Base-by-base conservation (phyloP, 2,113 vertebrate species). In the Elachura formosa region DNA sequence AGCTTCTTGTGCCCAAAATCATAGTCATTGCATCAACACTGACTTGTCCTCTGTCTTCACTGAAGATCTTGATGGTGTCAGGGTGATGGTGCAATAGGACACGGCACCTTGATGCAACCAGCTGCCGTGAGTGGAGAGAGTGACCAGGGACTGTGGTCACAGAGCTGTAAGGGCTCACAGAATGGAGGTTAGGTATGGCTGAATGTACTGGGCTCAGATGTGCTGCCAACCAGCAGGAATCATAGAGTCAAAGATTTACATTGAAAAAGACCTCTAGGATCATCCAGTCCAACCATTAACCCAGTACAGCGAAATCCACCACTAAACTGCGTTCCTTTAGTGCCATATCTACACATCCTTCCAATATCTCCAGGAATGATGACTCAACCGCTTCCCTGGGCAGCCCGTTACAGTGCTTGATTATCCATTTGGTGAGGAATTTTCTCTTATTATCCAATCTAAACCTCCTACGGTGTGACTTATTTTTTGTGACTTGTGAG, bases 111-210 rank as follows among this genome's bases (percentile, higher is more conserved):
- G 9, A 14, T 28, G 17, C 33, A 28, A 16, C 4, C 55, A 56
- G 34, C 21, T 76, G 52, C 31, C 0, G 0, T 36, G 54, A 51
- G 16, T 9, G 19, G 56, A 54, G 33, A 14, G 12, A 64, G 33
- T 20, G 43, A 22, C 41, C 0, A 0, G 20, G 1, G 5, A n/a
- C 38, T 88, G 55, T 1, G 1, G 40, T 33, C 38, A 58, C 2
- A 6, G n/a, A 26, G n/a, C 41, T 51, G 21, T 25, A 20, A 56
- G 51, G 61, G 18, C 40, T 82, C 0, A 0, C 6, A 29, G 15
- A 28, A 11, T 5, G 21, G 2, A 11, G 14, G 5, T 9, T 16
- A 18, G 8, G 6, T n/a, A 7, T 10, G 14, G 46, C 11, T 24
- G 29, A n/a, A n/a, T 31, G 56, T 28, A 26, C 34, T 2, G 11